Base-by-base conservation (phyloP, 2,888 invertebrate genomes). In the Lasius fuliginosus region DNA sequence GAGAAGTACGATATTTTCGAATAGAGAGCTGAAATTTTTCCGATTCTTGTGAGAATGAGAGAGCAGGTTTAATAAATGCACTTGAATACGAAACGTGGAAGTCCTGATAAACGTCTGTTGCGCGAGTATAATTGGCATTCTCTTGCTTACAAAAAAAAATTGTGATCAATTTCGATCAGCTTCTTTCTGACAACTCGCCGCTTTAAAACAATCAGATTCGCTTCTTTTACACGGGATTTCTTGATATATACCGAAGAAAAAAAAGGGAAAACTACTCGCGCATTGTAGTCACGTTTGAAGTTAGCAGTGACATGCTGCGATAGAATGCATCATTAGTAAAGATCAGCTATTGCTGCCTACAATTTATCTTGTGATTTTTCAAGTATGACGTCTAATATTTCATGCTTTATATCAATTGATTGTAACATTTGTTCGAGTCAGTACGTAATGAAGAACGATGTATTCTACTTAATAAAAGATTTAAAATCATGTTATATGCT, bases 291-390 rank as follows among this genome's bases (percentile, higher is more conserved):
- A 79, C 71, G 46, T 60, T 46, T 77, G 11, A 69, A 58, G 69
- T 69, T 12, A 69, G 46, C 33, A 71, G 71, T 60, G 12, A 42
- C 18, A 58, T 42, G 58, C 71, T 30, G 23, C 23, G 58, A 71
- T 79, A 79, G 71, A 79, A 79, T 79, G 71, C 23, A 58, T 46
- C 69, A 79, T 79, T 58, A 67, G 36, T 77, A 79, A 71, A 71
- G 71, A 79, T 79, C 71, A 71, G 18, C 18, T 18, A 12, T 33
- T 23, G 46, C 23, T 71, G 58, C 15, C 15, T n/a, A n/a, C 60
- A 69, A 79, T 79, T 71, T 79, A 79, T 79, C 58, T 79, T 18
- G 18, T 6, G 33, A 71, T 60, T 60, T 79, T 79, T 69, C 58
- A 69, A 42, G 9, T 71, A 58, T 79, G 58, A 60, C 65, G 36